These are phyloP conservation scores for Dufourea novaeangliae DNA, from an alignment of 1,140 invertebrate species.

Conservation along the genomic window DNA sequence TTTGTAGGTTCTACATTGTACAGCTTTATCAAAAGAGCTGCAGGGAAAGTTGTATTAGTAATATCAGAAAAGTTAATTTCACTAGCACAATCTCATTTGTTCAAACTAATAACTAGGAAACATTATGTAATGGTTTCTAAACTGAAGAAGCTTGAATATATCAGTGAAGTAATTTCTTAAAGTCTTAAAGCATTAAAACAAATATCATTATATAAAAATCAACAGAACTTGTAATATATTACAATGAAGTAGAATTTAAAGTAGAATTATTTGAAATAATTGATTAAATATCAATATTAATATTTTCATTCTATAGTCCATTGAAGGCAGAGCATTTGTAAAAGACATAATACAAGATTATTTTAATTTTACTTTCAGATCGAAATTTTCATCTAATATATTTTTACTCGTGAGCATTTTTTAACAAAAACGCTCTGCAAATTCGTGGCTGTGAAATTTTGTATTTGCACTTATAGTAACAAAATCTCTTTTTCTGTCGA, in stretches of 20 bases:
- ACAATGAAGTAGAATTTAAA: neutral
- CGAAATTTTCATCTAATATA: neutral
- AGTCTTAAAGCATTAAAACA: neutral
- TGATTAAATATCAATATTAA: neutral
- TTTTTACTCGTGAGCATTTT: neutral
- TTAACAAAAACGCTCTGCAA: constrained; percentile 1
- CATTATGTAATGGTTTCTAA: neutral
- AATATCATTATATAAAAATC: neutral
- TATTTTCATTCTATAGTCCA: neutral
- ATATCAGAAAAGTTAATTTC: neutral
- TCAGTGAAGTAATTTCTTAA: neutral
- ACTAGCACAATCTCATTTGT: neutral
- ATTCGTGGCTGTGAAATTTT: constrained; percentile 55
- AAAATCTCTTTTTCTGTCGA: constrained; percentile 26
- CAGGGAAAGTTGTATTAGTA: neutral
- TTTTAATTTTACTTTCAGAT: neutral
- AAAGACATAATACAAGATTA: neutral
- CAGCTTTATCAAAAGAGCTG: neutral
- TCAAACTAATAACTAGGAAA: neutral
- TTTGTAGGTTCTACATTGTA: neutral
- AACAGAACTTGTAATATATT: constrained; percentile 4
- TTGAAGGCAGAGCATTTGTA: neutral
- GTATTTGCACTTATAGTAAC: constrained; percentile 36
- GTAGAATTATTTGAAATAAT: constrained; percentile 6
- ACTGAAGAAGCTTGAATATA: neutral